Evolutionary conservation across 2,888 invertebrate genomes (phyloP), one percentile per base, ranked within the genome.

Genomic region (Acanthosepion esculentum): DNA sequence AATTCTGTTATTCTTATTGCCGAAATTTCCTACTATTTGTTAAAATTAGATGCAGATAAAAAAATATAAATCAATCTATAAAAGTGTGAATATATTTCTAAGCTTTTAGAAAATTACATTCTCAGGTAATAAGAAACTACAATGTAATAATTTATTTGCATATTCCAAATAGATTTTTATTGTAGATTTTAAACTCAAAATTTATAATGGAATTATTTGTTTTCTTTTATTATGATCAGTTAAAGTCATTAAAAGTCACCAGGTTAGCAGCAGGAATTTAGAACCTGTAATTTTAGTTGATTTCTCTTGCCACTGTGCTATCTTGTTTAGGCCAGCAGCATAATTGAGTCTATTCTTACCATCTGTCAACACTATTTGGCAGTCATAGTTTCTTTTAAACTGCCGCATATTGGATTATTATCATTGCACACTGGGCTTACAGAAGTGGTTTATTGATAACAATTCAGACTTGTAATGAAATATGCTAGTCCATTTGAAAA

Each of bases 401-500:
- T 78, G 78, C 59, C 59, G 4, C 26, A 59, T 78, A 78, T 78
- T n/a, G 33, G 18, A 15, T 78, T 78, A 78, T 78, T 78, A 78
- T 78, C 78, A 33, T 78, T 78, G 78, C 78, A 15, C n/a, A n/a
- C n/a, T 15, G 33, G 78, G 78, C 33, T 78, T 78, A n/a, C 33
- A 78, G n/a, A 78, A n/a, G 78, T 33, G 78, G n/a, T 78, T 78
- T 78, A 78, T 78, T 78, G 78, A 78, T 78, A 78, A 78, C n/a
- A 78, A 78, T 78, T 78, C 78, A 78, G 78, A 78, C 78, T 78
- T 78, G 78, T 33, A 78, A 78, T 15, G n/a, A n/a, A 78, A n/a
- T 23, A 78, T 33, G 12, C 12, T n/a, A n/a, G 78, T 78, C n/a
- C 33, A 33, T 78, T 78, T 33, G 12, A n/a, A 41, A 78, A 78